Percentiles rank a stretch among this genome's conserved stretches.
Evolutionary conservation across 2,888 invertebrate species (phyloP).

Genomic region (Tinea pellionella): DNA sequence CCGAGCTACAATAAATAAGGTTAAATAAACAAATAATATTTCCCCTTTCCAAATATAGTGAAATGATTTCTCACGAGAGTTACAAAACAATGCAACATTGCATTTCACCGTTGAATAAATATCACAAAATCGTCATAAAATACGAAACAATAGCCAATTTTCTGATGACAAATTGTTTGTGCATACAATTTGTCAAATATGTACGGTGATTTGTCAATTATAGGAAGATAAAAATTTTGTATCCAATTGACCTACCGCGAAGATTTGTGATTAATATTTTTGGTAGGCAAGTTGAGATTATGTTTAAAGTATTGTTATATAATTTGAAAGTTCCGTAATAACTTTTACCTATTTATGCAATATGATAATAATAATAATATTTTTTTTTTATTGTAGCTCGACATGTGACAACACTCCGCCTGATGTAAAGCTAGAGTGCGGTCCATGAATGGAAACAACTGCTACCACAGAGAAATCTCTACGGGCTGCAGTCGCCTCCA

Average conservation of each 20-base stretch:
- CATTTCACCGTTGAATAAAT: not conserved
- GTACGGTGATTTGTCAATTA: slow-evolving; percentile 44
- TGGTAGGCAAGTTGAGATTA: not conserved
- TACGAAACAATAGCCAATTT: slow-evolving; percentile 2
- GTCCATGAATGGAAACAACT: no score
- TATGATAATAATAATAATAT: no score
- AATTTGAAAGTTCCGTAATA: not conserved
- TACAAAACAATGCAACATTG: not conserved
- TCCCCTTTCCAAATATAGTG: not conserved
- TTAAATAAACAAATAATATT: no score
- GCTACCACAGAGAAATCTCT: no score
- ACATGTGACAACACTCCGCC: no score
- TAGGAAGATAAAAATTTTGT: slow-evolving; percentile 28
- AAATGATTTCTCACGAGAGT: not conserved
- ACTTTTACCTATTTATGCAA: no score
- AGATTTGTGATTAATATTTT: not conserved
- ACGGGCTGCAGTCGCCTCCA: no score
- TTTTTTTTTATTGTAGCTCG: no score
- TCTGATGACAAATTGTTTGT: slow-evolving; percentile 3
- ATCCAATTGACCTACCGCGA: slow-evolving; percentile 24
- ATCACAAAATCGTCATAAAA: not conserved
- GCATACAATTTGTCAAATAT: not conserved
- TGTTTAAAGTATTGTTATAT: not conserved
- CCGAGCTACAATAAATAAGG: no score
- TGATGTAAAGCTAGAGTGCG: no score